A percentile compares a stretch with the other conserved stretches of the same genome.
Evolutionary conservation across 2,888 invertebrate genomes (phyloP).

Genomic region (Drosophila subquinaria): DNA sequence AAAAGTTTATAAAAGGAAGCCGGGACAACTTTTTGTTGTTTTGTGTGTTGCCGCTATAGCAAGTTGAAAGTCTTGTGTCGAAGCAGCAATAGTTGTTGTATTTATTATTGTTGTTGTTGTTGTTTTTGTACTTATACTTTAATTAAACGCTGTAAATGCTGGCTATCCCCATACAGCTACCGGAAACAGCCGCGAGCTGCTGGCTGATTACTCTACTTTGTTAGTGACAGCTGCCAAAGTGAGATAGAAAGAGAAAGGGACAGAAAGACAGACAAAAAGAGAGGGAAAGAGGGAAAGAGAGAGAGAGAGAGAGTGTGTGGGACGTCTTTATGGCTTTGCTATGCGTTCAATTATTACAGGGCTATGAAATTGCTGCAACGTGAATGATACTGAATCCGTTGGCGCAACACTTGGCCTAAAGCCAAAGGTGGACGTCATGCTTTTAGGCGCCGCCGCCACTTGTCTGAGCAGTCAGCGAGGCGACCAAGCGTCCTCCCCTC

Average conservation of each 20-base stretch:
- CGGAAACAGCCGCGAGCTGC: constrained; percentile 54
- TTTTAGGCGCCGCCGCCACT: constrained; percentile 68
- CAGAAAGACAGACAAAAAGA: background rate
- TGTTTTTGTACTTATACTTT: constrained; percentile 41
- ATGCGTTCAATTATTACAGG: constrained; percentile 48
- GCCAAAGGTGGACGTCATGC: constrained; percentile 75
- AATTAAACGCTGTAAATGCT: constrained; percentile 46
- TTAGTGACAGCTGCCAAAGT: constrained; percentile 32
- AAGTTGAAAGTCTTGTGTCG: constrained; percentile 37
- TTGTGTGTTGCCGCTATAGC: constrained; percentile 20
- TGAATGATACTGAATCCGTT: constrained; percentile 13
- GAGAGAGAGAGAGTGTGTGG: background rate
- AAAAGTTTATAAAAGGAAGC: constrained; percentile 58
- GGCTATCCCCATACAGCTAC: constrained; percentile 32
- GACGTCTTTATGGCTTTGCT: constrained; percentile 20
- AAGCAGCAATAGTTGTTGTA: constrained; percentile 15
- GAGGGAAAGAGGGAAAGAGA: background rate
- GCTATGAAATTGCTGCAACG: constrained; percentile 48
- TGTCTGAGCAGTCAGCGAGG: constrained; percentile 60
- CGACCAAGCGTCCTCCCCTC: constrained; percentile 22
- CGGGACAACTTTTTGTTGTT: constrained; percentile 29
- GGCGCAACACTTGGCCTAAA: constrained; percentile 65
- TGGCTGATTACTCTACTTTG: constrained; percentile 47
- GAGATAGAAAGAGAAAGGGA: background rate
- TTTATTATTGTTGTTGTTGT: constrained; percentile 12